phyloP scores from a whole-genome alignment of 1,140 invertebrate genomes.

The Scylla paramamosain region DNA sequence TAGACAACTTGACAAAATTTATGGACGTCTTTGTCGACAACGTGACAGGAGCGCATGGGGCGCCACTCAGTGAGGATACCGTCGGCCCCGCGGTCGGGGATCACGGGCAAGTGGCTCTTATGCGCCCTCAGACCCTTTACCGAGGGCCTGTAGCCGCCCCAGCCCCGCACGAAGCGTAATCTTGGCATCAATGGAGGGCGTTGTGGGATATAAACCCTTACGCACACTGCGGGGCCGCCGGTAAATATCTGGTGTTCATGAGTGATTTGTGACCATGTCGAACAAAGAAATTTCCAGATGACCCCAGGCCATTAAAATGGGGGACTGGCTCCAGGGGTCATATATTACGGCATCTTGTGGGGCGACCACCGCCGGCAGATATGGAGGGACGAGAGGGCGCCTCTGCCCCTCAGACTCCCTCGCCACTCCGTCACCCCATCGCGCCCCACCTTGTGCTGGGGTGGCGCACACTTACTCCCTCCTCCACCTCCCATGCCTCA shows the following conservation, averaged over 20 bases:
- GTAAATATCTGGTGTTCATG: constrained; percentile 77
- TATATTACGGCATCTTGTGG: constrained; percentile 75
- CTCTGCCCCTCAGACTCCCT: not conserved
- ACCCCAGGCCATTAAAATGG: constrained; percentile 76
- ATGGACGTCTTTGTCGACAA: constrained; percentile 77
- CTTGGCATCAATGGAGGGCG: constrained; percentile 45
- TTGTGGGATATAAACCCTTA: constrained; percentile 65
- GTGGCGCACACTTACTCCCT: not conserved
- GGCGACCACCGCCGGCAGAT: constrained; percentile 52
- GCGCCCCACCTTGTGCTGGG: not conserved
- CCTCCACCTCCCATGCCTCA: not conserved
- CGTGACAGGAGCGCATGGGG: constrained; percentile 75
- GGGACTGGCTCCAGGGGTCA: constrained; percentile 62
- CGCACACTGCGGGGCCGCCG: constrained; percentile 72
- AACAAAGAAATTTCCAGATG: constrained; percentile 78
- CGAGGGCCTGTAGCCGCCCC: constrained; percentile 12
- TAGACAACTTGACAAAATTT: constrained; percentile 78
- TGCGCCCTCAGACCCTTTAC: constrained; percentile 55
- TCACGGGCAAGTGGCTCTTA: constrained; percentile 64
- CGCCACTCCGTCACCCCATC: not conserved
- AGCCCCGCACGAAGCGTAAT: constrained; percentile 70
- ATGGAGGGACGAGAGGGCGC: constrained; percentile 40
- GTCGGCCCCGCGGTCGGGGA: constrained; percentile 55
- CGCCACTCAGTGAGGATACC: constrained; percentile 75
- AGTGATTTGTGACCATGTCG: constrained; percentile 77